A percentile compares a stretch with the other conserved stretches of the same genome.
Conservation (phyloP, 2,888 invertebrate species). For the Sesia bembeciformis region DNA sequence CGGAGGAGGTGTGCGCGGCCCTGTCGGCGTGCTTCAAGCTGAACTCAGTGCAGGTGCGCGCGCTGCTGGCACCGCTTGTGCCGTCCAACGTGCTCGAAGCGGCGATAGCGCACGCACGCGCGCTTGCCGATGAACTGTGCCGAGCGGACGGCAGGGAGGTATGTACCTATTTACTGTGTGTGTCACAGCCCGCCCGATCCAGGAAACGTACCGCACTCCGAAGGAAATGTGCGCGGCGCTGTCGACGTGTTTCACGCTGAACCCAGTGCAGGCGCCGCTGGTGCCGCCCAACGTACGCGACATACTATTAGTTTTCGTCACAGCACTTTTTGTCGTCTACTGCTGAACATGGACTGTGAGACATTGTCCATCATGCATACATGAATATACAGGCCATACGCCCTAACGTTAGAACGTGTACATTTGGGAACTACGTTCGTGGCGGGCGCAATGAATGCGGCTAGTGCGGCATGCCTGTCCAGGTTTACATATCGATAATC, state of each 20-base stretch:
- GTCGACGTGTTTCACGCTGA: constrained; percentile 96
- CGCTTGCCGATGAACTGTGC: constrained; percentile 93
- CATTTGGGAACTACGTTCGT: too few species aligned
- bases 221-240: constrained; percentile 93
- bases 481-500: too few species aligned
- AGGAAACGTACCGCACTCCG: constrained; percentile 64
- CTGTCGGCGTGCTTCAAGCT: constrained; percentile 96
- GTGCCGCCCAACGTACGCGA: constrained; percentile 59
- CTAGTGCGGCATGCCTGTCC: too few species aligned
- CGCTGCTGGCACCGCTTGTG: constrained; percentile 78
- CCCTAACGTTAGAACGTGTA: too few species aligned
- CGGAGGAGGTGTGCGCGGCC: constrained; percentile 91
- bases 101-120: constrained; percentile 85
- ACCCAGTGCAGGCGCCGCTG: constrained; percentile 87
- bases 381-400: too few species aligned
- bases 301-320: too few species aligned
- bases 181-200: constrained; percentile 52
- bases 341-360: too few species aligned
- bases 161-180: neutral
- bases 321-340: too few species aligned
- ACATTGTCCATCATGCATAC: too few species aligned
- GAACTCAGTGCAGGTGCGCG: constrained; percentile 95
- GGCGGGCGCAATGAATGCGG: too few species aligned
- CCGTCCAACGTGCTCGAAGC: constrained; percentile 78
- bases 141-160: constrained; percentile 92